phyloP scores from a whole-genome alignment of 2,113 vertebrate genomes.

The Sisor rabdophorus region DNA sequence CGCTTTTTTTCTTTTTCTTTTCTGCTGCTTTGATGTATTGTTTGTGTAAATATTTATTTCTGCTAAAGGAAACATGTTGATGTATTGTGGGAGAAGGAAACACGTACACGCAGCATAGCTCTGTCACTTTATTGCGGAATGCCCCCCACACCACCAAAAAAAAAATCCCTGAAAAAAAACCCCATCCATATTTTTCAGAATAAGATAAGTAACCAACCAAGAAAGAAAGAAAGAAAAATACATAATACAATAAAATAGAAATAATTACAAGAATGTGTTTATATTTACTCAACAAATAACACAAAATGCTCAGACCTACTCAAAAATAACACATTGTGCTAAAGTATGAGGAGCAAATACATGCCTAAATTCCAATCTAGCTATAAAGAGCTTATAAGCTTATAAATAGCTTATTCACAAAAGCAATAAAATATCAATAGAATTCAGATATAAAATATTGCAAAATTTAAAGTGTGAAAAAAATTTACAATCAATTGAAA shows the following conservation, averaged over 20 bases:
- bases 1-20: background rate
- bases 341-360: constrained; percentile 60
- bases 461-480: constrained; percentile 65
- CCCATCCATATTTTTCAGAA: constrained; percentile 55
- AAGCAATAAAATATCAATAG: constrained; percentile 56
- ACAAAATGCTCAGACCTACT: constrained; percentile 21
- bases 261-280: constrained; percentile 63
- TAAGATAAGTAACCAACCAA: constrained; percentile 56
- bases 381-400: constrained; percentile 71
- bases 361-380: constrained; percentile 62
- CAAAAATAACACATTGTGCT: constrained; percentile 52
- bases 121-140: constrained; percentile 74
- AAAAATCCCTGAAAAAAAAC: constrained; percentile 20
- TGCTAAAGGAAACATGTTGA: background rate
- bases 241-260: constrained; percentile 69
- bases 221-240: constrained; percentile 54
- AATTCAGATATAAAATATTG: constrained; percentile 68
- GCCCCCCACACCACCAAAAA: constrained; percentile 61
- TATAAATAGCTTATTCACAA: constrained; percentile 74
- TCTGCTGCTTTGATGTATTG: background rate
- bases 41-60: background rate
- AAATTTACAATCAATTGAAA: constrained; percentile 57
- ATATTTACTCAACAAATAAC: constrained; percentile 29
- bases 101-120: constrained; percentile 36
- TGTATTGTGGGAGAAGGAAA: background rate